A percentile compares a stretch with the other conserved stretches of the same genome.
Evolutionary conservation across 2,113 vertebrate species (phyloP).

Genomic region (Cochlearius cochlearius): DNA sequence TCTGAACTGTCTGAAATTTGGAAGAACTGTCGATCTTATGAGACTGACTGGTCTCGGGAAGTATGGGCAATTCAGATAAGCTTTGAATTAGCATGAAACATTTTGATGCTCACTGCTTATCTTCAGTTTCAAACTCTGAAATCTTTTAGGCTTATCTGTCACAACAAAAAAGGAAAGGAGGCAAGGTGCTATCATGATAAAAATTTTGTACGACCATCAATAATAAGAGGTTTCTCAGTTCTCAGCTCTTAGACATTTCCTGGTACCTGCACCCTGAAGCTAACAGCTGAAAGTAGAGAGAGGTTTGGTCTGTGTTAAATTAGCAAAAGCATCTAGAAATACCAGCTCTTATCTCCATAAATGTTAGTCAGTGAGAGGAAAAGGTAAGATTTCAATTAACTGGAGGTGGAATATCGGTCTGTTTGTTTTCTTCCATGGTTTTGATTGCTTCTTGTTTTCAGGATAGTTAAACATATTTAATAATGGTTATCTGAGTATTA

Average conservation of each 20-base stretch:
- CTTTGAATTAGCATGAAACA: constrained; percentile 12
- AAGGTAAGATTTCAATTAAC: background rate
- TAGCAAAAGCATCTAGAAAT: background rate
- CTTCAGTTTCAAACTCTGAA: background rate
- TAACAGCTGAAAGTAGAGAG: background rate
- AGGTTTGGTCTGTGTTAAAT: background rate
- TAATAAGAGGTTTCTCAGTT: background rate
- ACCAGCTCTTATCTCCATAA: background rate
- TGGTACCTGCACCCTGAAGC: background rate
- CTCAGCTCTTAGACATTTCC: background rate
- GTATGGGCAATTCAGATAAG: constrained; percentile 15
- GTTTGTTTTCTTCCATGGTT: background rate
- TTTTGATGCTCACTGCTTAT: background rate
- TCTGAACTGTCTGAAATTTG: background rate
- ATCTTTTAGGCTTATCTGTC: constrained; percentile 4
- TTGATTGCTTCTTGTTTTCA: background rate
- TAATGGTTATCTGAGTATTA: background rate
- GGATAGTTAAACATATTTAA: background rate
- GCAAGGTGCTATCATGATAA: background rate
- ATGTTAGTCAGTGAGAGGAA: background rate
- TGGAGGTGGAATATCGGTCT: background rate
- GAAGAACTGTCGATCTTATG: background rate
- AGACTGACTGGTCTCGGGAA: background rate
- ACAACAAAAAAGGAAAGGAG: background rate
- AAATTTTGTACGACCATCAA: background rate